Evolutionary conservation across 35 echinoderm and acorn worm genomes (phyloP), one percentile per base, ranked within the genome.

Genomic region (Anneissia japonica): DNA sequence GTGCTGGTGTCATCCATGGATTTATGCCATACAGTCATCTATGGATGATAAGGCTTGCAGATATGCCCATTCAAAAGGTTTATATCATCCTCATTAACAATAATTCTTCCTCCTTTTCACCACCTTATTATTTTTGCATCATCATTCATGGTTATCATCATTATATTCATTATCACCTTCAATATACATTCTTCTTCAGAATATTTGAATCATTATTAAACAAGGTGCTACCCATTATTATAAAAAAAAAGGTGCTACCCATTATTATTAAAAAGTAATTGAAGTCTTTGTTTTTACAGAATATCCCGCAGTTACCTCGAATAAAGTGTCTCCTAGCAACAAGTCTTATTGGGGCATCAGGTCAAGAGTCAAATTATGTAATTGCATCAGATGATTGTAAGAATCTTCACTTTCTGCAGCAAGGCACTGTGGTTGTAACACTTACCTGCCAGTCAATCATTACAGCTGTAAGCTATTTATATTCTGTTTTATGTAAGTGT

Each of bases 381-480:
- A 46, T 99, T 14, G 96, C 86, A 4, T 86, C 85, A 80, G 96
- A 99, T 85, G 88, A 93, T 43, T 76, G 83, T 37, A 88, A 91
- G 38, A 86, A 75, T 33, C 87, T 99, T 21, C 89, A 99, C 79
- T 77, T 99, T 45, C 90, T 99, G 23, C 96, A 99, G 81, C 96
- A 99, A 78, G 96, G 96, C 14, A 79, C 84, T 56, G 84, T 85
- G 14, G 96, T 99, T 19, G 83, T 91, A 14, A 89, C 86, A 6
- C 32, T 99, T 40, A 41, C 79, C 38, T 79, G 83, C 31, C 85
- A 86, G 17, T 75, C 84, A 21, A 73, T 75, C 3, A 84, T 99
- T 30, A 94, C 93, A 84, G 92, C 96, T 35, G 96, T 99, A 90
- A 99, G 92, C 30, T 38, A 32, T 34, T 30, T 75, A 5, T 30